These are phyloP conservation scores for Hymenopus coronatus DNA, from an alignment of 2,888 invertebrate species.

Conservation along the genomic window DNA sequence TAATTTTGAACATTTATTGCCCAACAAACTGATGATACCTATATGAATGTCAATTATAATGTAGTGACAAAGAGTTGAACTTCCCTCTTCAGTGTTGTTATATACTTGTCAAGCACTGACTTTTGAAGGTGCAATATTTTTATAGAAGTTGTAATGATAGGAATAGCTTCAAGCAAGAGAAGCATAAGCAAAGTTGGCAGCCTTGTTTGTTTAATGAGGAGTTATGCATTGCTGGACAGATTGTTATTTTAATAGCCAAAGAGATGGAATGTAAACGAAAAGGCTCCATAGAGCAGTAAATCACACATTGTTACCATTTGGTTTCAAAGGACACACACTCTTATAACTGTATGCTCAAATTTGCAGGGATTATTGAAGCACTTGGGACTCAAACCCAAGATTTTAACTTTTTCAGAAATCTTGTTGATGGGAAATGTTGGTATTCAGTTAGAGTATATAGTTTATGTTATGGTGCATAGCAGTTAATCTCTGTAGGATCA, in stretches of 20 bases:
- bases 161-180: no score
- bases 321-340: not conserved
- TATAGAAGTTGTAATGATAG: no score
- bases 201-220: not conserved
- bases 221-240: not conserved
- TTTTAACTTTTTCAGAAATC: not conserved
- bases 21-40: no score
- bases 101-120: no score
- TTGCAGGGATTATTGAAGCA: not conserved
- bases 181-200: no score
- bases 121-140: no score
- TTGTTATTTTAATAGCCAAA: not conserved
- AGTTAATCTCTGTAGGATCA: conserved; percentile 9
- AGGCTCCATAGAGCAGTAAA: not conserved
- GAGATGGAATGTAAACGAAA: not conserved
- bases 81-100: no score
- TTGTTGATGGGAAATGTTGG: conserved; percentile 12
- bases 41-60: no score
- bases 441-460: not conserved
- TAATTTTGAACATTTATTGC: no score
- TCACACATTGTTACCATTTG: not conserved
- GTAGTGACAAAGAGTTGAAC: no score
- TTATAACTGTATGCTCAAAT: not conserved
- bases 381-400: not conserved
- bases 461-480: conserved; percentile 19